Evolutionary conservation across 2,888 invertebrate species (phyloP).

Genomic region (Caenorhabditis auriculariae): DNA sequence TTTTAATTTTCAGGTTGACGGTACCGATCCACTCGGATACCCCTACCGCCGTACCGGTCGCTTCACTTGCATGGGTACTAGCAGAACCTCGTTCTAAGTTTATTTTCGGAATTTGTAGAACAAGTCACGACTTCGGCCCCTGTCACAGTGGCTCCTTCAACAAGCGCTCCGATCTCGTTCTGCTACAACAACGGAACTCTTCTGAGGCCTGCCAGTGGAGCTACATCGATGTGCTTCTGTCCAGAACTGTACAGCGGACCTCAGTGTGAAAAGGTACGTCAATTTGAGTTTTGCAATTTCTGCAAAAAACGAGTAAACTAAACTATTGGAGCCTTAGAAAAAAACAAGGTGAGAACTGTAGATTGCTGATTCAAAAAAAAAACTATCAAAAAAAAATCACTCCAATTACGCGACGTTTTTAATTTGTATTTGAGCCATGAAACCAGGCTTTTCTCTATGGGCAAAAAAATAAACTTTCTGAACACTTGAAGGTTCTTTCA

Average conservation of each 20-base stretch:
- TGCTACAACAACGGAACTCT: conserved; percentile 37
- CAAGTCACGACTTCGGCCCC: conserved; percentile 22
- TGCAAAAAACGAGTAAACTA: too few species aligned
- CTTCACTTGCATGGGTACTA: conserved; percentile 45
- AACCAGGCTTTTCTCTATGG: too few species aligned
- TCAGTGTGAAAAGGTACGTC: conserved; percentile 36
- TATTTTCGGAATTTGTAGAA: conserved; percentile 8
- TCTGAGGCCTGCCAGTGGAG: conserved; percentile 6
- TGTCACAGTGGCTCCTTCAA: conserved; percentile 22
- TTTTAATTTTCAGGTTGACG: conserved; percentile 38
- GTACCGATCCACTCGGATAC: conserved; percentile 40
- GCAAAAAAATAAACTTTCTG: neutral
- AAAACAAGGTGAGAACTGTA: too few species aligned
- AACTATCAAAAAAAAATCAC: too few species aligned
- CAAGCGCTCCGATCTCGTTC: conserved; percentile 11
- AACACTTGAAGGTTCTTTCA: neutral
- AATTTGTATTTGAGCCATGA: too few species aligned
- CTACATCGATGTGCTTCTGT: conserved; percentile 42
- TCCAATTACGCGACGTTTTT: too few species aligned
- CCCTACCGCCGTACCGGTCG: conserved; percentile 41
- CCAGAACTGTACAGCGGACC: conserved; percentile 39
- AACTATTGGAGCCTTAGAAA: too few species aligned
- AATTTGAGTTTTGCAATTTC: too few species aligned
- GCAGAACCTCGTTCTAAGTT: neutral
- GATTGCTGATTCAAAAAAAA: too few species aligned